phyloP scores from a whole-genome alignment of 1,140 invertebrate species.

The Penaeus vannamei region DNA sequence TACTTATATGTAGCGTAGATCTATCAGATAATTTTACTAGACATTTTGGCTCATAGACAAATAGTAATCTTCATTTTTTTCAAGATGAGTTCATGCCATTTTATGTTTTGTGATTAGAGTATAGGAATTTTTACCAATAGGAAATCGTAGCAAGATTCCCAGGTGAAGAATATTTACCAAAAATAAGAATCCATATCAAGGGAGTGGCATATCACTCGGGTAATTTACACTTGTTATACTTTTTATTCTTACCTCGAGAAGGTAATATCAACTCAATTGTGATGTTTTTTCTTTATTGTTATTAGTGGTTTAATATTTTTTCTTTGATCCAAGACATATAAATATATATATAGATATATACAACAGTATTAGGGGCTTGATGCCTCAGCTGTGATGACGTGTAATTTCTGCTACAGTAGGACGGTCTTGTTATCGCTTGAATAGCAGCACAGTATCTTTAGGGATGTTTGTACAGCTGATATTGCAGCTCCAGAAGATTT shows the following conservation, averaged over 20 bases:
- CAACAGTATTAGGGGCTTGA: slow-evolving; percentile 54
- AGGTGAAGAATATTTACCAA: too few species aligned
- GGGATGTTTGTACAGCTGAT: slow-evolving; percentile 20
- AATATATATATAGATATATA: slow-evolving; percentile 34
- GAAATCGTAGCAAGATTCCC: too few species aligned
- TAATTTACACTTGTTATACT: slow-evolving; percentile 31
- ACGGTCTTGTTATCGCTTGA: slow-evolving; percentile 39
- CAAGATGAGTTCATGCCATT: too few species aligned
- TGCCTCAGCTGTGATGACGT: slow-evolving; percentile 55
- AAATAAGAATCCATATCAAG: too few species aligned
- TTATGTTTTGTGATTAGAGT: too few species aligned
- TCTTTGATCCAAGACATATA: slow-evolving; percentile 39
- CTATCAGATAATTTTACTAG: too few species aligned
- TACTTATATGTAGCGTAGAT: too few species aligned
- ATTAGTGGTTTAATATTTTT: slow-evolving; percentile 39
- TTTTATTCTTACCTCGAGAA: background rate
- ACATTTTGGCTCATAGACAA: too few species aligned
- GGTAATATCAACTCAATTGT: too few species aligned
- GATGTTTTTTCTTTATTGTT: slow-evolving; percentile 46
- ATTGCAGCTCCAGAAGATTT: background rate
- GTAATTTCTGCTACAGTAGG: slow-evolving; percentile 42
- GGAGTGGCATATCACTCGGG: too few species aligned
- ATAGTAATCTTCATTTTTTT: too few species aligned
- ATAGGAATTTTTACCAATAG: too few species aligned
- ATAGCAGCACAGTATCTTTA: background rate